Percentiles rank a stretch among this genome's conserved stretches.
Evolutionary conservation across 1,140 invertebrate species (phyloP).

Genomic region (Meloidogyne chitwoodi): DNA sequence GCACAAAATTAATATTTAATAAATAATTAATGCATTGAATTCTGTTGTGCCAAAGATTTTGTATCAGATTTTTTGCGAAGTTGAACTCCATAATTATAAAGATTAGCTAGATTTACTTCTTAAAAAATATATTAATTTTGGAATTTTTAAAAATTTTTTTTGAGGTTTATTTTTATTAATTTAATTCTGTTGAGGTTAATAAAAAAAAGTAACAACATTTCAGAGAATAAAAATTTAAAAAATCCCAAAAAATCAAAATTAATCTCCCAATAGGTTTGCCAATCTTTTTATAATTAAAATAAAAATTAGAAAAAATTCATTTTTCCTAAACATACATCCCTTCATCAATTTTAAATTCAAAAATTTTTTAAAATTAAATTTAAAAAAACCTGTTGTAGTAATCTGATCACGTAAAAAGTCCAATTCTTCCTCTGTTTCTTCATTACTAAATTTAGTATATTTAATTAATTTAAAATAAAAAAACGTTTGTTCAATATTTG

Average conservation of each 20-base stretch:
- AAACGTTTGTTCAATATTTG: slow-evolving; percentile 75
- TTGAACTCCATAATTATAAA: slow-evolving; percentile 51
- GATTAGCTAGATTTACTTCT: slow-evolving; percentile 75
- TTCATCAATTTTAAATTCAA: too few relatives aligned
- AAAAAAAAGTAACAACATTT: too few relatives aligned
- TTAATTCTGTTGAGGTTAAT: too few relatives aligned
- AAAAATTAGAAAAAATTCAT: too few relatives aligned
- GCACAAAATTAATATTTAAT: not conserved
- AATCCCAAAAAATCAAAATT: too few relatives aligned
- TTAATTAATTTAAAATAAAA: not conserved
- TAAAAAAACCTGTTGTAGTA: slow-evolving; percentile 72
- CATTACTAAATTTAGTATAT: slow-evolving; percentile 8
- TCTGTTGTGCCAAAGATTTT: slow-evolving; percentile 3
- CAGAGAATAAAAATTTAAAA: too few relatives aligned
- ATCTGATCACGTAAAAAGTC: slow-evolving; percentile 89
- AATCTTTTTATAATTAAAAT: too few relatives aligned
- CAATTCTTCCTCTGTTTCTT: slow-evolving; percentile 70
- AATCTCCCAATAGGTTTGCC: too few relatives aligned
- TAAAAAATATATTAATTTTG: not conserved
- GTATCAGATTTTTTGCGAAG: not conserved
- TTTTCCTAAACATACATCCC: too few relatives aligned
- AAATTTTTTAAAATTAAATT: not conserved
- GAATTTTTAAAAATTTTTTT: not conserved
- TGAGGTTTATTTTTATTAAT: too few relatives aligned
- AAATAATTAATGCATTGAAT: not conserved